Evolutionary conservation across 2,113 vertebrate genomes (phyloP), one percentile per base, ranked within the genome.

Genomic region (Gasterosteus nipponicus): DNA sequence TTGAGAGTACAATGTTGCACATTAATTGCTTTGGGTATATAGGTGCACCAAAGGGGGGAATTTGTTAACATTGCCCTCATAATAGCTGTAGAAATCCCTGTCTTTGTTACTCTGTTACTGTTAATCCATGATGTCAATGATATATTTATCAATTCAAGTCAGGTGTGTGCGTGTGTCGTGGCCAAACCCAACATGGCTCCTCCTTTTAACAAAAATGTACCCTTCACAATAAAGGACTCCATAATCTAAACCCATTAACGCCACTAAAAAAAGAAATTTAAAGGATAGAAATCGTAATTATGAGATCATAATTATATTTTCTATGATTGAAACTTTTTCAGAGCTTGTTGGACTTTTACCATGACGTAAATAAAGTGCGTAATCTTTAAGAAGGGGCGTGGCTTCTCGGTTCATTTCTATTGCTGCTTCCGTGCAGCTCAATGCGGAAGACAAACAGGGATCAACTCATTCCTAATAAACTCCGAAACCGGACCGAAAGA

Each of bases 371-470:
- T 11, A 10, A 38, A 8, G 49, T 51, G 22, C 31, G 78, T 73
- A 4, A 0, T 0, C 39, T 75, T 14, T 22, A 60, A 54, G 3
- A 35, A 3, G 3, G 81, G 89, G 90, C 49, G 89, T 64, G 86
- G 75, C 71, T 70, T 85, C 54, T 53, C 29, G 10, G 0, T 46
- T 14, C 8, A 0, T 62, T 26, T 26, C 0, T 16, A 18, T 64
- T 19, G 46, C 29, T 53, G 1, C 12, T 57, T 46, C 56, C 61
- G 53, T 10, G 39, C 19, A 12, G 19, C 31, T 69, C 10, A 75
- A 85, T 61, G 74, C 83, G 87, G 91, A 92, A 91, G 75, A 47
- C n/a, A 69, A 69, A 81, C 73, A 53, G 22, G 7, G 31, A 78
- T 11, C 4, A 10, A 3, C 16, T 19, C 16, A 65, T 42, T 70